Conservation (phyloP, 1,140 invertebrate genomes). For the Hyphantria cunea region DNA sequence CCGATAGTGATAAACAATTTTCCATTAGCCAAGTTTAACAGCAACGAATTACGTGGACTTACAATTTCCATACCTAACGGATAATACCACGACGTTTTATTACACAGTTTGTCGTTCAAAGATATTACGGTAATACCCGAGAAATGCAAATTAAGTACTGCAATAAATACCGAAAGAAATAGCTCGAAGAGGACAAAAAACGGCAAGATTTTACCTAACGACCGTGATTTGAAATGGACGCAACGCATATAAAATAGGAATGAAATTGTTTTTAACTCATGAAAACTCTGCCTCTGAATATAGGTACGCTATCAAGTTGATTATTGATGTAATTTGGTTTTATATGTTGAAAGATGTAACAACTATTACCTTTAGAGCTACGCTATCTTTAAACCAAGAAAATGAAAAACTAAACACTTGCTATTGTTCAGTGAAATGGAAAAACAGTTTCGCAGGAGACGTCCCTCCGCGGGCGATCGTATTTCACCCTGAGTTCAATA, state of each 20-base stretch:
- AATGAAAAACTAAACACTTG: slow-evolving; percentile 67
- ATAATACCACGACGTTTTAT: slow-evolving; percentile 64
- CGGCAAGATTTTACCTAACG: slow-evolving; percentile 41
- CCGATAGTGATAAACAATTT: slow-evolving; percentile 69
- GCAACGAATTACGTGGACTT: slow-evolving; percentile 38
- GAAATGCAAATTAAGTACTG: slow-evolving; percentile 66
- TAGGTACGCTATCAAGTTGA: not conserved
- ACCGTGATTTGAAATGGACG: slow-evolving; percentile 44
- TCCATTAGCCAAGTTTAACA: slow-evolving; percentile 55
- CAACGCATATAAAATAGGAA: slow-evolving; percentile 34
- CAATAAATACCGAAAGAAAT: slow-evolving; percentile 59
- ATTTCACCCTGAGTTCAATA: slow-evolving; percentile 77
- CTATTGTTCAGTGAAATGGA: slow-evolving; percentile 70
- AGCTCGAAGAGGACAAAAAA: slow-evolving; percentile 44
- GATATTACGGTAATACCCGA: slow-evolving; percentile 69
- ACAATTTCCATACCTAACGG: slow-evolving; percentile 66
- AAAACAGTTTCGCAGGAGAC: slow-evolving; percentile 67
- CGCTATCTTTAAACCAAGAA: slow-evolving; percentile 41
- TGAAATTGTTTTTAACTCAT: slow-evolving; percentile 7
- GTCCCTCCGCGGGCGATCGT: slow-evolving; percentile 67
- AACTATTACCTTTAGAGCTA: too few species aligned
- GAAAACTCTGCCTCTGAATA: not conserved
- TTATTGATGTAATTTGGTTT: not conserved
- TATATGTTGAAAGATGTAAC: too few species aligned
- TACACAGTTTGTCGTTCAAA: slow-evolving; percentile 62